Evolutionary conservation across 2,888 invertebrate species (phyloP).

Genomic region (Drosophila fulvimacula): DNA sequence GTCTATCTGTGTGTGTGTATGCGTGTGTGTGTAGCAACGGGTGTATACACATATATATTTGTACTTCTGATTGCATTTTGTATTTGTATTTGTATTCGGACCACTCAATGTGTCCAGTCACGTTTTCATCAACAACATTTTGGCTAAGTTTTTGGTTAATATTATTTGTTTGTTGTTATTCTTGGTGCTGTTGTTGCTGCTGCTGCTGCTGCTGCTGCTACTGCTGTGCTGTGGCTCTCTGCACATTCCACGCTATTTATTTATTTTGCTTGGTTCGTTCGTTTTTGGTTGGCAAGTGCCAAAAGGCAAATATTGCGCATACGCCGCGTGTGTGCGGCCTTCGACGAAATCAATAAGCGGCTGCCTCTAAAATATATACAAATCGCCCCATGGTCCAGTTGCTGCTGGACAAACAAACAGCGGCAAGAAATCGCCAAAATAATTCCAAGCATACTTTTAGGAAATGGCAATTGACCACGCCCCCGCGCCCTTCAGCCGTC

Average conservation of each 20-base stretch:
- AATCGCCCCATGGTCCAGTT: constrained; percentile 31
- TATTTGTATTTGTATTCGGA: constrained; percentile 27
- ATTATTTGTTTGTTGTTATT: constrained; percentile 66
- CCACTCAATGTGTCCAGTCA: constrained; percentile 70
- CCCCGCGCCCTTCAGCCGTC: not conserved
- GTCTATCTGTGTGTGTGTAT: constrained; percentile 18
- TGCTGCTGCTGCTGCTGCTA: constrained; percentile 26
- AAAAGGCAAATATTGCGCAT: constrained; percentile 73
- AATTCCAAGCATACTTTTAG: constrained; percentile 68
- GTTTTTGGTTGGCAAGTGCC: constrained; percentile 50
- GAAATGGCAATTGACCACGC: constrained; percentile 56
- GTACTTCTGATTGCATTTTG: constrained; percentile 23
- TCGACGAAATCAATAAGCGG: constrained; percentile 63
- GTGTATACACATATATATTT: constrained; percentile 22
- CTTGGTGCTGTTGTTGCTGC: not conserved
- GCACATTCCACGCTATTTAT: constrained; percentile 55
- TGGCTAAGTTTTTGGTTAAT: constrained; percentile 75
- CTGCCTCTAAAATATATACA: constrained; percentile 42
- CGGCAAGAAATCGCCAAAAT: constrained; percentile 59
- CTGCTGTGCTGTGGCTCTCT: not conserved
- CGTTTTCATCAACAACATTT: constrained; percentile 73
- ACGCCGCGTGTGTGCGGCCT: constrained; percentile 64
- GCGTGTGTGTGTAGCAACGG: constrained; percentile 15
- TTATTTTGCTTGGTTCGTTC: constrained; percentile 64
- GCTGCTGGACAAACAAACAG: constrained; percentile 51